Percentiles rank a stretch among this genome's conserved stretches.
phyloP scores from a whole-genome alignment of 23 tunicate species.

The Trididemnum miniatum region DNA sequence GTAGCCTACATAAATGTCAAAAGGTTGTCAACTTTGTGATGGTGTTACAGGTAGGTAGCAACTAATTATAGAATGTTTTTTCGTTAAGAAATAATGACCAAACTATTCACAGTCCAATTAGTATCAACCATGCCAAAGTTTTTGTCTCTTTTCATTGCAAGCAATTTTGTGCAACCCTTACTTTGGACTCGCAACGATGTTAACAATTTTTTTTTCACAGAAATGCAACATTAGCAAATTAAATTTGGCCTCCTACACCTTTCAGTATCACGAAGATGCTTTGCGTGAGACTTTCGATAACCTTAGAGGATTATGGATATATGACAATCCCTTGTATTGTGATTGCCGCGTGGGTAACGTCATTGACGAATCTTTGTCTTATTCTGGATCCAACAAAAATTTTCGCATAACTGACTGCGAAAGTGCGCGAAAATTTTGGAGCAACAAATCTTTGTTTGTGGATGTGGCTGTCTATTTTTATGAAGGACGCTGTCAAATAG shows the following conservation, averaged over 20 bases:
- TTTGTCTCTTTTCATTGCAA: too few relatives aligned
- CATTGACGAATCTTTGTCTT: background rate
- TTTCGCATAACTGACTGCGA: background rate
- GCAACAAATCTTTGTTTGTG: background rate
- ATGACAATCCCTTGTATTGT: slow-evolving; percentile 56
- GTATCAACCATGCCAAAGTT: too few relatives aligned
- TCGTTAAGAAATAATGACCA: too few relatives aligned
- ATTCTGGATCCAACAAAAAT: background rate
- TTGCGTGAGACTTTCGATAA: slow-evolving; percentile 39
- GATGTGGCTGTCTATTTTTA: slow-evolving; percentile 5
- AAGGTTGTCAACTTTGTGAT: too few relatives aligned
- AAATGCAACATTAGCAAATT: slow-evolving; percentile 50
- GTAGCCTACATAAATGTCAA: too few relatives aligned
- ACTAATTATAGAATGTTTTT: too few relatives aligned
- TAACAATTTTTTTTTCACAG: slow-evolving; percentile 33
- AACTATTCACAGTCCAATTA: too few relatives aligned
- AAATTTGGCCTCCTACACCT: slow-evolving; percentile 24
- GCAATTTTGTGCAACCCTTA: too few relatives aligned
- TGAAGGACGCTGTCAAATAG: background rate
- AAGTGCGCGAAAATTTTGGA: background rate
- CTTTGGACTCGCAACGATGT: too few relatives aligned
- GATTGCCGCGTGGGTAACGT: slow-evolving; percentile 60
- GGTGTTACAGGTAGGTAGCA: too few relatives aligned
- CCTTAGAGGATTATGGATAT: slow-evolving; percentile 51
- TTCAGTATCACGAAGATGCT: slow-evolving; percentile 26